A percentile compares a stretch with the other conserved stretches of the same genome.
Conservation (phyloP, 2,888 invertebrate genomes). For the Thereva nobilitata region DNA sequence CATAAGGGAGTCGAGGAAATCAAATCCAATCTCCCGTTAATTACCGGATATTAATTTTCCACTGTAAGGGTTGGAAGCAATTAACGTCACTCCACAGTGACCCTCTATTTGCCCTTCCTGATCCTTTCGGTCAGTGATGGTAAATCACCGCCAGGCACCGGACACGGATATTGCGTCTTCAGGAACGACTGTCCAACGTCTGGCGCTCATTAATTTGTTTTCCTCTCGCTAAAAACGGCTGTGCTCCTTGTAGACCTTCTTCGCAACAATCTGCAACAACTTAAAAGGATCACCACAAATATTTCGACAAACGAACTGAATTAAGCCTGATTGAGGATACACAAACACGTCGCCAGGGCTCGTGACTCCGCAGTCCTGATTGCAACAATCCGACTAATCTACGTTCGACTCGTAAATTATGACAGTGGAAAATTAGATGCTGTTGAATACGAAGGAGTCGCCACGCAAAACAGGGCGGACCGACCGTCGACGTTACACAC, state of each 20-base stretch:
- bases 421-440: not conserved
- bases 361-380: not conserved
- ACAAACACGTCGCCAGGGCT: conserved; percentile 4
- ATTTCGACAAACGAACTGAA: no score
- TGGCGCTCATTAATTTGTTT: conserved; percentile 26
- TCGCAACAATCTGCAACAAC: no score
- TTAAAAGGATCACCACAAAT: no score
- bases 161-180: conserved; percentile 19
- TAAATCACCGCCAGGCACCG: conserved; percentile 16
- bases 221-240: not conserved
- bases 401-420: conserved; percentile 6
- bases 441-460: not conserved
- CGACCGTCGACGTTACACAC: not conserved
- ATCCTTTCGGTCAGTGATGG: conserved; percentile 7
- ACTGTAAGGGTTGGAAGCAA: conserved; percentile 44
- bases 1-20: conserved; percentile 44
- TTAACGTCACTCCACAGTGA: conserved; percentile 32
- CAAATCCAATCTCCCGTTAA: conserved; percentile 54
- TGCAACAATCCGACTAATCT: conserved; percentile 4
- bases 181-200: not conserved
- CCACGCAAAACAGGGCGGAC: conserved; percentile 5
- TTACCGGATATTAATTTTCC: conserved; percentile 57
- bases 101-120: conserved; percentile 21
- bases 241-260: no score
- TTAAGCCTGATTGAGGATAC: not conserved